Evolutionary conservation across 2,888 invertebrate genomes (phyloP).

Genomic region (Periphyllus acericola): DNA sequence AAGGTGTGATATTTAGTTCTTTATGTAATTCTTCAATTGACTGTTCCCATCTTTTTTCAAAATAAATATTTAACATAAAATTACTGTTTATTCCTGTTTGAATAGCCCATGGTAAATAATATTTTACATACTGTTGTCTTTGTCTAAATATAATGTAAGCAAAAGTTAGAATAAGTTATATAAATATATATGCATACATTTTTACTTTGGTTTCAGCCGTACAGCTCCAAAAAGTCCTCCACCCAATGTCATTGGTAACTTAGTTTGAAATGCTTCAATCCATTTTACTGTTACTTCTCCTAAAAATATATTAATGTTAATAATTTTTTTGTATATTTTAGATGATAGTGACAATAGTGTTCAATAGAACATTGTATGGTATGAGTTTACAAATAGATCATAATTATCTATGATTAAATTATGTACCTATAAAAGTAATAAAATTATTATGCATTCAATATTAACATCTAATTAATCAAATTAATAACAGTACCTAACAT

Average conservation of each 20-base stretch:
- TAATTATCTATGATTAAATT: not conserved
- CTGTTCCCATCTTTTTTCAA: slow-evolving; percentile 94
- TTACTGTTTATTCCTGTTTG: slow-evolving; percentile 79
- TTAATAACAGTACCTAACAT: slow-evolving; percentile 76
- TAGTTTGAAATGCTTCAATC: slow-evolving; percentile 96
- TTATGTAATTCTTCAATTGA: slow-evolving; percentile 80
- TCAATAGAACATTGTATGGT: too few relatives aligned
- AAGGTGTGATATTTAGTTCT: slow-evolving; percentile 80
- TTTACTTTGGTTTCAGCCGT: slow-evolving; percentile 82
- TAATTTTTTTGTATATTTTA: not conserved
- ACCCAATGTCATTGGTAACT: slow-evolving; percentile 93
- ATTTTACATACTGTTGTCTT: slow-evolving; percentile 78
- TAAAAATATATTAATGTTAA: slow-evolving; percentile 65
- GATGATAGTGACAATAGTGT: too few relatives aligned
- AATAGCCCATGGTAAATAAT: slow-evolving; percentile 89
- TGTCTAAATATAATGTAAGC: slow-evolving; percentile 71
- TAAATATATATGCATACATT: not conserved
- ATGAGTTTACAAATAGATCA: too few relatives aligned
- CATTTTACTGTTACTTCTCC: slow-evolving; percentile 94
- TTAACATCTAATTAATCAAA: not conserved
- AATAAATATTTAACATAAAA: slow-evolving; percentile 88
- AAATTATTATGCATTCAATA: not conserved
- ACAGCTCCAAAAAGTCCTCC: slow-evolving; percentile 93
- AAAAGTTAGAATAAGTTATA: not conserved
- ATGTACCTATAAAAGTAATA: not conserved